Base-by-base conservation (phyloP, 2,113 vertebrate species). In the Halcyon malimbica region DNA sequence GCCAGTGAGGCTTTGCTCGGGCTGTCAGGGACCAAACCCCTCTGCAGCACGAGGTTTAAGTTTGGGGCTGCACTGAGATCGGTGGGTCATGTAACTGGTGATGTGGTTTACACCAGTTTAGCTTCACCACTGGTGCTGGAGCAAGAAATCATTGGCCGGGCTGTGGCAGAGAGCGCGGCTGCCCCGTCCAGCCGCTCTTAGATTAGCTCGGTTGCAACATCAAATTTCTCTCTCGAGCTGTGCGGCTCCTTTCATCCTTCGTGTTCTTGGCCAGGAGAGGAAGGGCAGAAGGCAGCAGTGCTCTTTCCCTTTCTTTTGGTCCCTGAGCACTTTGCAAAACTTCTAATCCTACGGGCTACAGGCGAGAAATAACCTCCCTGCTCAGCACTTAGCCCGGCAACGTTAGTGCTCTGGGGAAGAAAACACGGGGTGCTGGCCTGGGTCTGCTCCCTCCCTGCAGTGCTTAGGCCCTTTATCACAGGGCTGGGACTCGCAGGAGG, bases 91-190 rank as follows among this genome's bases (percentile, higher is more conserved):
- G 44, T 33, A 5, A 16, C 6, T 4, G 67, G 31, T 7, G 39
- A 13, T 16, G 56, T 8, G 31, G 11, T 18, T 76, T 15, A 11
- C 21, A 3, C 20, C 8, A 1, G 4, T 31, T 75, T 6, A 28
- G 51, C 90, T 54, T 54, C 48, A 18, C 0, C 11, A 0, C 20
- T 1, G 1, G 13, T 17, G 67, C 5, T n/a, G 13, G 48, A 6
- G 35, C n/a, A 23, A 64, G 59, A 54, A 86, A 7, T 24, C 7
- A 4, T 11, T 0, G 9, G 35, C 59, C 51, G 78, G 73, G 48
- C n/a, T 18, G 1, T 4, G 50, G 37, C 63, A 28, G 63, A 10
- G 69, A 35, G 6, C 0, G 6, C 11, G 41, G 15, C 35, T 57
- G 62, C 56, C 63, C 7, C 0, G 63, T 29, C 48, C 56, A 44